A percentile compares a stretch with the other conserved stretches of the same genome.
Conservation (phyloP, 30 jellyfish, hydroid and myxozoan species). For the Turritopsis rubra region DNA sequence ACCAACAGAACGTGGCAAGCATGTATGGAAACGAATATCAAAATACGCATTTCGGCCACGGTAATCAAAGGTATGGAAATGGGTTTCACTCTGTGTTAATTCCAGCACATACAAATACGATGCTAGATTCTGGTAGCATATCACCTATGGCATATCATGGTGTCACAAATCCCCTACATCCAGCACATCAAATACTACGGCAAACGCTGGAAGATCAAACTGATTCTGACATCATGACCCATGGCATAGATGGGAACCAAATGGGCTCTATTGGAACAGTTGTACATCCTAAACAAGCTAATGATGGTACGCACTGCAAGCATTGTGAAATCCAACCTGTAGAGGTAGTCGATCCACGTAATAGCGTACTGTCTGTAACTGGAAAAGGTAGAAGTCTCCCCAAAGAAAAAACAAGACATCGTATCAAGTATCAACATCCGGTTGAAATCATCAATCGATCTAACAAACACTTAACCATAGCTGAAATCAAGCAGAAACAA, state of each 20-base stretch:
- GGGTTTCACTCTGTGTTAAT: constrained; percentile 22
- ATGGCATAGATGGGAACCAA: constrained; percentile 12
- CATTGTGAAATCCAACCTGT: background rate
- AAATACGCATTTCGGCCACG: constrained; percentile 7
- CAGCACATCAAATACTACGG: constrained; percentile 11
- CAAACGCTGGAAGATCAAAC: constrained; percentile 14
- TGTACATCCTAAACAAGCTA: background rate
- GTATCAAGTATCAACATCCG: background rate
- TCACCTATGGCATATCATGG: constrained; percentile 5
- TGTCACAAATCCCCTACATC: constrained; percentile 2
- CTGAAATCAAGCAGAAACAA: constrained; percentile 7
- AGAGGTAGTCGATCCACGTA: constrained; percentile 6
- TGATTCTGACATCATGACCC: background rate
- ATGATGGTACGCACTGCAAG: constrained; percentile 1
- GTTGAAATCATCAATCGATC: background rate
- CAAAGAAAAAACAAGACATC: background rate
- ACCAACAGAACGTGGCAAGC: constrained; percentile 16
- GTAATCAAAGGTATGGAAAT: constrained; percentile 1
- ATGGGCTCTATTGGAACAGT: background rate
- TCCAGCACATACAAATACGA: constrained; percentile 21
- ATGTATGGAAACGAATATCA: background rate
- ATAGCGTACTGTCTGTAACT: background rate
- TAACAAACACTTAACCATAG: background rate
- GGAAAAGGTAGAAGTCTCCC: background rate
- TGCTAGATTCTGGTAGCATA: constrained; percentile 12